These are phyloP conservation scores for Ailuropoda melanoleuca DNA, from an alignment of 2,113 vertebrate genomes.

Conservation along the genomic window DNA sequence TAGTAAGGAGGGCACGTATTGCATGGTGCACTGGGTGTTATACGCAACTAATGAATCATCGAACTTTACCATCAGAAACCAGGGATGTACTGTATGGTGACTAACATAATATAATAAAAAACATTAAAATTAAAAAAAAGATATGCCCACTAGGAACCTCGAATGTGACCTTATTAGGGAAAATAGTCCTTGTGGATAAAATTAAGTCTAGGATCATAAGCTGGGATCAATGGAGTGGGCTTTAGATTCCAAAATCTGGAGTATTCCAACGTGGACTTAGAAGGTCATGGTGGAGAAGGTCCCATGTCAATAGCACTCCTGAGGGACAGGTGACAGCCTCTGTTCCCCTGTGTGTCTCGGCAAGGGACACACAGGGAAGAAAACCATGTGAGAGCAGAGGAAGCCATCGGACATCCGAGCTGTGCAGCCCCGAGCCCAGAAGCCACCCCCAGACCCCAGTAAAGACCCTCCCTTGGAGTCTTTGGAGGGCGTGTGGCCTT, in stretches of 20 bases:
- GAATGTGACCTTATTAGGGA: background rate
- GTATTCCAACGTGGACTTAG: no score
- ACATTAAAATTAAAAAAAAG: no score
- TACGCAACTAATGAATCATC: no score
- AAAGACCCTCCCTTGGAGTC: accelerated
- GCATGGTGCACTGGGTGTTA: no score
- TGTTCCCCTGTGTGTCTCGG: accelerated
- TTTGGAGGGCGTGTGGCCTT: accelerated
- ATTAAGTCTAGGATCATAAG: background rate
- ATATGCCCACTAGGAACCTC: accelerated
- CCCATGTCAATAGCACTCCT: accelerated
- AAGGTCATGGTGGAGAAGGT: background rate
- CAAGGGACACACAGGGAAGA: no score
- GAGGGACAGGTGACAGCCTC: accelerated
- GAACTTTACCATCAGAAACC: no score
- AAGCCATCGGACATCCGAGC: accelerated
- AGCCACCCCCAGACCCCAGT: accelerated
- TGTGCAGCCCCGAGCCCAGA: accelerated
- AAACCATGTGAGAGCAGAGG: accelerated
- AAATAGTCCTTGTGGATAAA: background rate
- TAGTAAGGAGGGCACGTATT: no score
- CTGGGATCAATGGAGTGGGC: no score
- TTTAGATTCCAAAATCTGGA: accelerated
- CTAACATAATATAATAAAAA: no score
- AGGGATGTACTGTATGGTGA: no score